These are phyloP conservation scores for Exephanes ischioxanthus DNA, from an alignment of 2,888 invertebrate genomes.

Conservation along the genomic window DNA sequence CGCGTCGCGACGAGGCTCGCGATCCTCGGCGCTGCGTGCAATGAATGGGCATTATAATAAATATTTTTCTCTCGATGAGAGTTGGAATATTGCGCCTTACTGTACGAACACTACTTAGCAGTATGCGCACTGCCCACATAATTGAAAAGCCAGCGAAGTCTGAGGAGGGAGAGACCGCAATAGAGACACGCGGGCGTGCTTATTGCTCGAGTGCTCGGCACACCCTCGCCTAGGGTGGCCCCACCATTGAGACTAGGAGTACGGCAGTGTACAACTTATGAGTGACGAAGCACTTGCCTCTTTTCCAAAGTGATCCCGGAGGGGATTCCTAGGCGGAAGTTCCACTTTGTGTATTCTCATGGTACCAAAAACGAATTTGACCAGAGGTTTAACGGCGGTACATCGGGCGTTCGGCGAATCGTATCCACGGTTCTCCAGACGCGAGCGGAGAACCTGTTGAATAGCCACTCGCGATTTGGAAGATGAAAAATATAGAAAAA, in stretches of 20 bases:
- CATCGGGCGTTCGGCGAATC: background rate
- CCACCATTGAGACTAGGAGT: background rate
- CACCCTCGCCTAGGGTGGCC: slow-evolving; percentile 24
- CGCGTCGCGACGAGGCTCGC: slow-evolving; percentile 20
- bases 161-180: slow-evolving; percentile 43
- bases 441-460: slow-evolving; percentile 3
- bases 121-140: slow-evolving; percentile 18
- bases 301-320: slow-evolving; percentile 45
- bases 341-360: slow-evolving; percentile 17
- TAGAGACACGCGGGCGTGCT: slow-evolving; percentile 41
- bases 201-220: slow-evolving; percentile 47
- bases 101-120: background rate
- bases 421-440: background rate
- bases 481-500: background rate
- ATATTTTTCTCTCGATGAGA: slow-evolving; percentile 12
- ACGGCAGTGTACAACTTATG: slow-evolving; percentile 53
- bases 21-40: slow-evolving; percentile 20
- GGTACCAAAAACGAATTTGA: background rate
- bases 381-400: background rate
- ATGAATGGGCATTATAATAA: slow-evolving; percentile 43
- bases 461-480: background rate
- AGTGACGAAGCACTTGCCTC: slow-evolving; percentile 57
- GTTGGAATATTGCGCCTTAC: background rate
- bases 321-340: slow-evolving; percentile 41
- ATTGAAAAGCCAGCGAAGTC: slow-evolving; percentile 43